Evolutionary conservation across 2,888 invertebrate genomes (phyloP).

Genomic region (Hydriomena furcata): DNA sequence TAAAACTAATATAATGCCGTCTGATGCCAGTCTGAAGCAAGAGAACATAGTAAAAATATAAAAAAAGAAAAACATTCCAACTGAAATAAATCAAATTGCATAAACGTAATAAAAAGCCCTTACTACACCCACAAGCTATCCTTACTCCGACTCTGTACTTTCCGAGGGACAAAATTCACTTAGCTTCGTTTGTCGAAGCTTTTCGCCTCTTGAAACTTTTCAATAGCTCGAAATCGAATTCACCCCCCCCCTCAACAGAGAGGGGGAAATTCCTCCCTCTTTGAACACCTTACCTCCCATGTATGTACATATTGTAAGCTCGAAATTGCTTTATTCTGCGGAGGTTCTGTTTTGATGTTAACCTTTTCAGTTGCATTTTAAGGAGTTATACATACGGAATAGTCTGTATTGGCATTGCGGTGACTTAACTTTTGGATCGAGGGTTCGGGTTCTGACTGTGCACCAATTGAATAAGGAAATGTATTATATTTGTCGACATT

Average conservation of each 20-base stretch:
- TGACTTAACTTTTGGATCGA: too few species aligned
- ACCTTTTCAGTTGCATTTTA: constrained; percentile 9
- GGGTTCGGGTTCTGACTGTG: too few species aligned
- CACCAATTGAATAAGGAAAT: too few species aligned
- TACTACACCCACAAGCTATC: neutral
- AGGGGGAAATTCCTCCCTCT: constrained; percentile 41
- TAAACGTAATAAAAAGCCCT: too few species aligned
- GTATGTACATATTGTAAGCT: constrained; percentile 46
- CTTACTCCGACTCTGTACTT: constrained; percentile 46
- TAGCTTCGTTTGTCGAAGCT: constrained; percentile 84
- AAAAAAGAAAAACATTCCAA: too few species aligned
- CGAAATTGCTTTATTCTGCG: constrained; percentile 24
- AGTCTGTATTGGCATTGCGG: too few species aligned
- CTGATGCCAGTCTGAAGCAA: too few species aligned
- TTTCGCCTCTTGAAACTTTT: constrained; percentile 84
- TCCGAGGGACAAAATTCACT: constrained; percentile 82
- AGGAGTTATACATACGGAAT: neutral
- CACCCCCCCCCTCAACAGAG: constrained; percentile 52
- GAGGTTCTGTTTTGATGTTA: constrained; percentile 14
- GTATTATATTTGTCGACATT: too few species aligned
- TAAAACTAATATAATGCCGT: too few species aligned
- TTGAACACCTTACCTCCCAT: constrained; percentile 53
- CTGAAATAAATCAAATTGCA: too few species aligned
- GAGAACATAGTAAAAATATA: too few species aligned
- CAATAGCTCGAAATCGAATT: constrained; percentile 82